Evolutionary conservation across 2,113 vertebrate species (phyloP).

Genomic region (Centropristis striata): DNA sequence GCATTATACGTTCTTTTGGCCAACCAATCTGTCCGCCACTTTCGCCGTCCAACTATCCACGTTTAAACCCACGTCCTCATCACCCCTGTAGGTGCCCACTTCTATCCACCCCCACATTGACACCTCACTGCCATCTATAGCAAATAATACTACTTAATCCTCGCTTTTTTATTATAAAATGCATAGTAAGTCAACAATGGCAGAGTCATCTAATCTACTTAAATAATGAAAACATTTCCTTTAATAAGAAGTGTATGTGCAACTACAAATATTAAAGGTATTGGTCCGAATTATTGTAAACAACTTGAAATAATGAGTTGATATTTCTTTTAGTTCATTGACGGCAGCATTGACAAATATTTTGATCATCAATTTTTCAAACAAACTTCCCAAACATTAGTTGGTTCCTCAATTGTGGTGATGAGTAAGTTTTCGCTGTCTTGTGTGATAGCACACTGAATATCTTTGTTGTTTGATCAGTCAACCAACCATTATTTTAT

Average conservation of each 20-base stretch:
- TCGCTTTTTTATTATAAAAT: neutral
- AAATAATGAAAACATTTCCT: neutral
- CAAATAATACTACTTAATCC: no score
- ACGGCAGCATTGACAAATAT: neutral
- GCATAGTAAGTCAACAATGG: neutral
- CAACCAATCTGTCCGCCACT: no score
- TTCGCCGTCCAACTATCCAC: no score
- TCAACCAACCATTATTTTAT: no score
- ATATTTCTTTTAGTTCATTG: neutral
- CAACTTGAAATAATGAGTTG: neutral
- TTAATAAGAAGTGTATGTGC: neutral
- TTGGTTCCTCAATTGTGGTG: neutral
- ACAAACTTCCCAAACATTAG: neutral
- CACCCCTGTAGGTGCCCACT: no score
- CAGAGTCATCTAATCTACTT: neutral
- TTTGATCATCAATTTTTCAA: neutral
- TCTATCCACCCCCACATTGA: no score
- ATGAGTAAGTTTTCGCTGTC: no score
- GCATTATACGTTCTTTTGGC: no score
- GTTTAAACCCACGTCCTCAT: no score
- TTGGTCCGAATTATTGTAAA: neutral
- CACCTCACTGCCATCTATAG: no score
- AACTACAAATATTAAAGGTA: neutral
- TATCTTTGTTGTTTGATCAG: no score
- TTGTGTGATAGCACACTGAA: no score